Conservation (phyloP, 2,113 vertebrate species). For the Brachyistius frenatus region DNA sequence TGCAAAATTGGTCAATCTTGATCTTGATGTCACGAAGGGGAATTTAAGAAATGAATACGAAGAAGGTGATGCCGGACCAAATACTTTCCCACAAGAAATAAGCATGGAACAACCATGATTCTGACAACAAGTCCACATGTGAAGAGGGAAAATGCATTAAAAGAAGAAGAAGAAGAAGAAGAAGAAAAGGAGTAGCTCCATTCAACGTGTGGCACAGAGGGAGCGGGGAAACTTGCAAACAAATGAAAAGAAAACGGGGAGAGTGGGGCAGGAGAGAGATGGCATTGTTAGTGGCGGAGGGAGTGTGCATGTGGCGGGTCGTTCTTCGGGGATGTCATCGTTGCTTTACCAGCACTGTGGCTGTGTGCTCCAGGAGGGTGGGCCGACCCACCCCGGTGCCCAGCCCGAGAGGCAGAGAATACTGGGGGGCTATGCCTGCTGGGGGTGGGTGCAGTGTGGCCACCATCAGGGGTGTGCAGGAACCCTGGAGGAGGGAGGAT, state of each 20-base stretch:
- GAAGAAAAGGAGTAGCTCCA: conserved; percentile 38
- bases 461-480: conserved; percentile 99
- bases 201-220: conserved; percentile 22
- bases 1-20: conserved; percentile 10
- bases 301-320: conserved; percentile 43
- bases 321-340: conserved; percentile 49
- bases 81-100: conserved; percentile 13
- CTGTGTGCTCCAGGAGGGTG: conserved; percentile 98
- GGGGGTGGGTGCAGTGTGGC: conserved; percentile 98
- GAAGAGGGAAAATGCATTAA: conserved; percentile 1
- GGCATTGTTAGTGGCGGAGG: conserved; percentile 66
- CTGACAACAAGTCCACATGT: conserved; percentile 24
- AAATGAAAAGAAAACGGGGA: conserved; percentile 16
- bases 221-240: conserved; percentile 37
- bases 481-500: conserved; percentile 91
- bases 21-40: background rate
- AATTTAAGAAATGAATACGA: background rate
- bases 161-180: conserved; percentile 7
- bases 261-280: conserved; percentile 52
- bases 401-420: conserved; percentile 96
- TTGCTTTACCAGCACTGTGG: conserved; percentile 98
- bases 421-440: conserved; percentile 97
- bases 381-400: conserved; percentile 96
- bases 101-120: background rate
- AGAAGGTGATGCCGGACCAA: conserved; percentile 2